Base-by-base conservation (phyloP, 2,797 vertebrate species). In the Prunella strophiata region DNA sequence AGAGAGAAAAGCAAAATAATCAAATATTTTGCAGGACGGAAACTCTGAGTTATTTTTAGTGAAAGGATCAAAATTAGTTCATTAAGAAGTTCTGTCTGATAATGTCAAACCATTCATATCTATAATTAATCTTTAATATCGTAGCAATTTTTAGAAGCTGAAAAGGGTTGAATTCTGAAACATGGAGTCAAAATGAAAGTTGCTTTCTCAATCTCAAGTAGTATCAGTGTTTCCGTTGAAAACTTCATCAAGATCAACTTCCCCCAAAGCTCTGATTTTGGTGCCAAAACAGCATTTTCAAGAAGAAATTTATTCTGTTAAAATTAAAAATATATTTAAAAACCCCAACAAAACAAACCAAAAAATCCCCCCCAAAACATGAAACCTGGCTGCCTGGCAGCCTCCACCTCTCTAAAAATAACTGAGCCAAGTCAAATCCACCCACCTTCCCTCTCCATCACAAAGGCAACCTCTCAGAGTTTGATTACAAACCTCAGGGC, bases 171-270 rank as follows among this genome's bases (percentile, higher is more conserved):
- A 91, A 71, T 47, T 79, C 74, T 76, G 93, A 94, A 93, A 84
- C 58, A 34, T 48, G 51, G 85, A 95, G 91, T 96, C 93, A 96
- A 93, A 96, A 88, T 88, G 96, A 96, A 95, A 96, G 90, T 93
- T 5, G 1, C 90, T 84, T 45, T 91, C 94, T 96, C 89, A 90
- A 52, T 93, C 77, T 88, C 55, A 43, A 93, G 76, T 59, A 88
- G 16, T 88, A 90, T 47, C 77, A 82, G 70, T 3, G 4, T 90
- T 95, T 96, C 94, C 54, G 1, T 48, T 78, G 85, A 96, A 95
- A 95, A 78, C 55, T 94, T 88, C 54, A 89, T 81, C 61, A 74
- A 91, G 73, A 92, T 45, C 14, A 93, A 84, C 70, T 94, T 84
- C 43, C 90, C 73, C 91, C 76, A 21, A 81, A 93, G 80, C 68